phyloP scores from a whole-genome alignment of 53 echinoderm and acorn worm species.

The Pentamera pediparva region DNA sequence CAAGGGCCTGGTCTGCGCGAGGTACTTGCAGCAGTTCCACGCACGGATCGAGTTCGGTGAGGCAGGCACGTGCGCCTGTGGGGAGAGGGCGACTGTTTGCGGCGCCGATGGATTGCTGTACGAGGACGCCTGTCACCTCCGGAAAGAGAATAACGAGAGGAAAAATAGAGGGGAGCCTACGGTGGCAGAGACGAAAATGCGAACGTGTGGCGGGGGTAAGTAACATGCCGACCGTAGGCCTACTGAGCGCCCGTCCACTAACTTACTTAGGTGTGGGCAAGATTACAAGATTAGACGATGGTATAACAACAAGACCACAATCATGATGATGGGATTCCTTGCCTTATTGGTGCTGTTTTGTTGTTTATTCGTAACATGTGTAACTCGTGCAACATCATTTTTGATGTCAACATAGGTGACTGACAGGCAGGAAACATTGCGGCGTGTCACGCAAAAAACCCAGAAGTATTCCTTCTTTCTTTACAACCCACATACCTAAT shows the following conservation, averaged over 20 bases:
- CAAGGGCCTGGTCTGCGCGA: conserved; percentile 19
- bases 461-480: too few species aligned
- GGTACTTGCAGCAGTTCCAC: conserved; percentile 18
- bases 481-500: too few species aligned
- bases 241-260: neutral
- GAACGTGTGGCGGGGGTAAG: conserved; percentile 31
- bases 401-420: too few species aligned
- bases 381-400: too few species aligned
- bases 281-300: too few species aligned
- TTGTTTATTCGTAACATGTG: too few species aligned
- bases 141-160: neutral
- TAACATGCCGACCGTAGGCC: neutral
- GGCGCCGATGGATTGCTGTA: conserved; percentile 14
- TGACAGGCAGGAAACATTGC: too few species aligned
- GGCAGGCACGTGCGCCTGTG: conserved; percentile 22
- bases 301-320: too few species aligned
- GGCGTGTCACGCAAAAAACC: too few species aligned
- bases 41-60: conserved; percentile 21
- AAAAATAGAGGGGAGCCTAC: conserved; percentile 2
- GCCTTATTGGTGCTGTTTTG: too few species aligned
- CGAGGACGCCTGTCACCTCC: conserved; percentile 5
- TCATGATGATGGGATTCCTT: too few species aligned
- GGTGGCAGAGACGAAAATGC: conserved; percentile 21
- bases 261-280: too few species aligned
- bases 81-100: conserved; percentile 9